A percentile compares a stretch with the other conserved stretches of the same genome.
Evolutionary conservation across 2,113 vertebrate species (phyloP).

Genomic region (Gallinago media): DNA sequence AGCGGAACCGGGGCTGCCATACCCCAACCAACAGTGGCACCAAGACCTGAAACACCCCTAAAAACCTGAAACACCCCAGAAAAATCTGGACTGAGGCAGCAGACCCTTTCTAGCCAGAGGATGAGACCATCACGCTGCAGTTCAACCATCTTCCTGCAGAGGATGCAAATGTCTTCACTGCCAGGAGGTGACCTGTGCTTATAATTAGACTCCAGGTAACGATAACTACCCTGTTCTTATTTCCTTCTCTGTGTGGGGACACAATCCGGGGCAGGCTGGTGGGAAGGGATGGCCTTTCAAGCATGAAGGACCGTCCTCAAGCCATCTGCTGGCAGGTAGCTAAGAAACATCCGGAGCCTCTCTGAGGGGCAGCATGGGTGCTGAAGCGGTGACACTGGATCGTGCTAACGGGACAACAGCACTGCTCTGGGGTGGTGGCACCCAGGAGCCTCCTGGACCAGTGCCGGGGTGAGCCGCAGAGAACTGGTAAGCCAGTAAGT

Average conservation of each 20-base stretch:
- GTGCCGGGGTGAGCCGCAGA: background rate
- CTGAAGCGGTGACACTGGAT: background rate
- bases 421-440: background rate
- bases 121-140: background rate
- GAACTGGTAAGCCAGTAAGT: background rate
- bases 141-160: too few relatives aligned
- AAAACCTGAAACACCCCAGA: background rate
- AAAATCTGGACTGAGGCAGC: background rate
- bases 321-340: background rate
- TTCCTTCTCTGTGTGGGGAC: background rate
- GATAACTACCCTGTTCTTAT: background rate
- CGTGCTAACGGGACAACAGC: background rate
- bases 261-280: fast-evolving
- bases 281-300: background rate
- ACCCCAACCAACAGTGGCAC: background rate
- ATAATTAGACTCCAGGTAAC: background rate
- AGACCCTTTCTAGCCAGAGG: background rate
- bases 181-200: background rate
- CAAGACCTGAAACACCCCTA: background rate
- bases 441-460: fast-evolving
- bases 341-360: background rate
- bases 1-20: fast-evolving
- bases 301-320: background rate
- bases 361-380: background rate
- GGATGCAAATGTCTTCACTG: background rate